Evolutionary conservation across 2,113 vertebrate species (phyloP).

Genomic region (Lasiurus borealis): DNA sequence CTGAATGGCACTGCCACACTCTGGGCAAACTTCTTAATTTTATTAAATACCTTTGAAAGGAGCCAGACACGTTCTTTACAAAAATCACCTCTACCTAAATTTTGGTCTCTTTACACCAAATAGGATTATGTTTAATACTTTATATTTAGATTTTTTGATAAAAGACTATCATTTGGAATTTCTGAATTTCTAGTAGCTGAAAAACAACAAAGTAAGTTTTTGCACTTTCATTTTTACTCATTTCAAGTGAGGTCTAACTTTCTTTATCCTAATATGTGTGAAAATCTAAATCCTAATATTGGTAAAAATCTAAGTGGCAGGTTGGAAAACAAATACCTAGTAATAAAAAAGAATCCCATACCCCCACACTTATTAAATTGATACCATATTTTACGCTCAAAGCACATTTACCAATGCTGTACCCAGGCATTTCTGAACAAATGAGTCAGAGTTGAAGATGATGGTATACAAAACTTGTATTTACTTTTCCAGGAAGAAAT

Average conservation of each 20-base stretch:
- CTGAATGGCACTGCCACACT: neutral
- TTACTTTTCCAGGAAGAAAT: neutral
- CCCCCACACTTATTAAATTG: neutral
- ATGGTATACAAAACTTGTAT: neutral
- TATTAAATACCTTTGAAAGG: conserved; percentile 38
- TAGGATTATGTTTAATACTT: conserved; percentile 3
- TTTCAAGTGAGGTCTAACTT: conserved; percentile 39
- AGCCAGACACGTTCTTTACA: neutral
- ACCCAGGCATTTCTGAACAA: neutral
- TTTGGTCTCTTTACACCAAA: conserved; percentile 44
- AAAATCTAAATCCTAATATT: neutral
- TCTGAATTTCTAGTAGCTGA: conserved; percentile 6
- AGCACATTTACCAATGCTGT: neutral
- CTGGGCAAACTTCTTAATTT: neutral
- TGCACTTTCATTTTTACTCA: neutral
- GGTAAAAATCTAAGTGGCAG: neutral
- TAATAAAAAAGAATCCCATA: neutral
- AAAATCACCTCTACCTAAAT: neutral
- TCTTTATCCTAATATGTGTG: neutral
- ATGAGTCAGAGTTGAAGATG: conserved; percentile 2
- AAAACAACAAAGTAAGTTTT: neutral
- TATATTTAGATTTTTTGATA: neutral
- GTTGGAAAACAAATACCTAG: neutral
- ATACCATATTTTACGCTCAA: neutral
- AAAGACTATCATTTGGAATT: conserved; percentile 22